These are phyloP conservation scores for Ophiodon elongatus DNA, from an alignment of 2,113 vertebrate genomes.

Conservation along the genomic window DNA sequence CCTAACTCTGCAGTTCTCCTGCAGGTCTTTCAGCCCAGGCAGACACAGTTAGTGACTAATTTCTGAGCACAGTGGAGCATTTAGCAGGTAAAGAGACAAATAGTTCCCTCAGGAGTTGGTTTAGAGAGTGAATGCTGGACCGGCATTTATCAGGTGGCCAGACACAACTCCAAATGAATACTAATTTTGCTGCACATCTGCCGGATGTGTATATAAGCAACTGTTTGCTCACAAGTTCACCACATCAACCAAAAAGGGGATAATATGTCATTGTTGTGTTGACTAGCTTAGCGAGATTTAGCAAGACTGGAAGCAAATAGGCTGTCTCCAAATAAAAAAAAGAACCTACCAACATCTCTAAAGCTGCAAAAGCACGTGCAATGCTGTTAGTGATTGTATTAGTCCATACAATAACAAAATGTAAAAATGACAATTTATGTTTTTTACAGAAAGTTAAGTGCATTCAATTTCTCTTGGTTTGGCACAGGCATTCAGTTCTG, in stretches of 20 bases:
- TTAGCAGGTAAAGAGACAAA: neutral
- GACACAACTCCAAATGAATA: neutral
- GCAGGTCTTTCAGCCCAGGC: neutral
- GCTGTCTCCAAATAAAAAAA: neutral
- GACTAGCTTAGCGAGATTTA: neutral
- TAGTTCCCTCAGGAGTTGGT: neutral
- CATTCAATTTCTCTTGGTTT: neutral
- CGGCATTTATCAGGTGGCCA: neutral
- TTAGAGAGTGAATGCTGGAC: neutral
- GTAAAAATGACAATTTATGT: neutral
- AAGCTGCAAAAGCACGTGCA: too few relatives aligned
- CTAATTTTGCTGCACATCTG: neutral
- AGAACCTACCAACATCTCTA: neutral
- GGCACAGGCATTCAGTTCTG: neutral
- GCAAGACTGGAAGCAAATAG: neutral
- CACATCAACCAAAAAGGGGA: neutral
- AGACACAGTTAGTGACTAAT: neutral
- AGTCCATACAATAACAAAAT: neutral
- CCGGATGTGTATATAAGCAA: neutral
- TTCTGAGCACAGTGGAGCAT: neutral
- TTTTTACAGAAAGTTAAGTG: neutral
- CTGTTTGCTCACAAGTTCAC: neutral
- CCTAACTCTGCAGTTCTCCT: neutral
- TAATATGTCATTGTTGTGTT: neutral
- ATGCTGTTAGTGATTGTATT: neutral